Percentiles rank a stretch among this genome's conserved stretches.
Evolutionary conservation across 1,140 invertebrate species (phyloP).

Genomic region (Dreissena polymorpha): DNA sequence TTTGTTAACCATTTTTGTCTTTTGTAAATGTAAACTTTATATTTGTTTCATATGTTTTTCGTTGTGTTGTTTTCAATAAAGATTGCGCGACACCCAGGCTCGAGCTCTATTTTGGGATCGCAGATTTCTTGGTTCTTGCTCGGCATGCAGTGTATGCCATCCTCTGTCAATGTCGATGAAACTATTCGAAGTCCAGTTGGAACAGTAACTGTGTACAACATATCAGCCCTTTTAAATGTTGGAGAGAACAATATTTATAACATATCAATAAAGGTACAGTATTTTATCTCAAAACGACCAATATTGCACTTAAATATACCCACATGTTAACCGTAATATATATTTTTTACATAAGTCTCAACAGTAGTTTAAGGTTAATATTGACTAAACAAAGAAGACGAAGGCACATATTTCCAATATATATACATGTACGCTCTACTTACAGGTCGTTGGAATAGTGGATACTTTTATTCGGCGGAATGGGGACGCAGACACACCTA

Average conservation of each 20-base stretch:
- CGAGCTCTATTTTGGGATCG: conserved; percentile 1
- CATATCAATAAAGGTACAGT: conserved; percentile 50
- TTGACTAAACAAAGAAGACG: too few relatives aligned
- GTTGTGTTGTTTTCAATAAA: too few relatives aligned
- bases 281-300: too few relatives aligned
- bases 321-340: too few relatives aligned
- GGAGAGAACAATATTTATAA: conserved; percentile 41
- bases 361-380: too few relatives aligned
- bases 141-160: conserved; percentile 42
- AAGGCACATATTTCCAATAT: too few relatives aligned
- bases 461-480: not conserved
- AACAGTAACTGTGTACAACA: conserved; percentile 4
- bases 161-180: conserved; percentile 9
- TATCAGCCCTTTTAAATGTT: conserved; percentile 53
- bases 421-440: too few relatives aligned
- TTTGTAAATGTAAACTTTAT: too few relatives aligned
- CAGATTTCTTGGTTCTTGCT: conserved; percentile 44
- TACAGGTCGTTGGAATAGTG: conserved; percentile 17
- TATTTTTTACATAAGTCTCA: too few relatives aligned
- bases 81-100: conserved; percentile 56
- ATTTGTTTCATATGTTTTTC: too few relatives aligned
- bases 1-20: too few relatives aligned
- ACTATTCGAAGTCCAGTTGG: conserved; percentile 39
- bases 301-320: too few relatives aligned
- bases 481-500: not conserved